phyloP scores from a whole-genome alignment of 2,888 invertebrate genomes.

The Cremastinae sp. region DNA sequence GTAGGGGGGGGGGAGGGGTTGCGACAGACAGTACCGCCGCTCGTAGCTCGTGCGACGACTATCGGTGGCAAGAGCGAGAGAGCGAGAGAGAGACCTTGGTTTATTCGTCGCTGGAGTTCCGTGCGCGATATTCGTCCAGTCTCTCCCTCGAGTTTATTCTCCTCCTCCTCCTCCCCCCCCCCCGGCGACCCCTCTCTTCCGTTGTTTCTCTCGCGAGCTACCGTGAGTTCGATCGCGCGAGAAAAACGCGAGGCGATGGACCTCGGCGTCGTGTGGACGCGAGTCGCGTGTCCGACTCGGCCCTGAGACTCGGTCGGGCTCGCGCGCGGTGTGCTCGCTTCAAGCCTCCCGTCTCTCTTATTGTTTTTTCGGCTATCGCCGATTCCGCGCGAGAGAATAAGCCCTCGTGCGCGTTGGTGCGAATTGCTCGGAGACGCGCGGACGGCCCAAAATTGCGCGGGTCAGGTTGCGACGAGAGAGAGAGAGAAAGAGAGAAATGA shows the following conservation, averaged over 20 bases:
- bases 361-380: constrained; percentile 12
- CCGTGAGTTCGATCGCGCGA: background rate
- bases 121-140: constrained; percentile 22
- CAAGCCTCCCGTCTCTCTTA: background rate
- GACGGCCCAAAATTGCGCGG: constrained; percentile 47
- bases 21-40: constrained; percentile 60
- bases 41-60: constrained; percentile 72
- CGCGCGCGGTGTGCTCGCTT: too few relatives aligned
- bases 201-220: constrained; percentile 43
- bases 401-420: background rate
- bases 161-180: constrained; percentile 66
- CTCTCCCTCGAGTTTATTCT: constrained; percentile 59
- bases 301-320: constrained; percentile 44
- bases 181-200: too few relatives aligned
- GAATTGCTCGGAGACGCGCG: constrained; percentile 10
- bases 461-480: constrained; percentile 40
- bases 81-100: constrained; percentile 25
- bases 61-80: constrained; percentile 30
- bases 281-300: constrained; percentile 48
- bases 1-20: constrained; percentile 65
- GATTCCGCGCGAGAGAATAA: constrained; percentile 2
- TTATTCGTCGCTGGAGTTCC: constrained; percentile 64
- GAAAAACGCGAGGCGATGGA: constrained; percentile 12
- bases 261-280: constrained; percentile 8
- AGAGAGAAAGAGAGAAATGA: background rate